These are phyloP conservation scores for Lutjanus argentimaculatus DNA, from an alignment of 2,797 vertebrate genomes.

Conservation along the genomic window DNA sequence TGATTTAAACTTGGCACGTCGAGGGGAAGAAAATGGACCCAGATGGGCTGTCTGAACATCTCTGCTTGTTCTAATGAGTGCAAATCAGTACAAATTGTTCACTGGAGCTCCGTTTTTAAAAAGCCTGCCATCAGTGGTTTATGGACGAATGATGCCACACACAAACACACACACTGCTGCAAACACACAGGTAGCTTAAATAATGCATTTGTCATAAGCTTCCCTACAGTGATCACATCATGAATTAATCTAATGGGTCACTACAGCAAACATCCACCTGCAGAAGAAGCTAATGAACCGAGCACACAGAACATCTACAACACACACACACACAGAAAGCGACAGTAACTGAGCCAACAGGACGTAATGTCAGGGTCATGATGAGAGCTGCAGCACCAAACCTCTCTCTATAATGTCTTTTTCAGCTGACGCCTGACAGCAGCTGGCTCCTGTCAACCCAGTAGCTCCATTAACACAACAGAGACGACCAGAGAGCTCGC, in stretches of 20 bases:
- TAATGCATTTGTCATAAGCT: slow-evolving; percentile 34
- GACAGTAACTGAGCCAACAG: slow-evolving; percentile 10
- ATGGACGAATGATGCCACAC: slow-evolving; percentile 34
- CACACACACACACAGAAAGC: neutral
- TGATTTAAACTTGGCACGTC: slow-evolving; percentile 63
- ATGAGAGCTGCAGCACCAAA: slow-evolving; percentile 24
- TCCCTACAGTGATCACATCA: slow-evolving; percentile 20
- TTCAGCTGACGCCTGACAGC: slow-evolving; percentile 44
- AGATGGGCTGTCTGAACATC: slow-evolving; percentile 44
- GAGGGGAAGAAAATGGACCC: slow-evolving; percentile 44
- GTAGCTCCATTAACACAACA: slow-evolving; percentile 42
- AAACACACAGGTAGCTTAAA: slow-evolving; percentile 23
- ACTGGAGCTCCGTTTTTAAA: slow-evolving; percentile 39
- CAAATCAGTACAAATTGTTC: slow-evolving; percentile 76
- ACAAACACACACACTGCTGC: neutral
- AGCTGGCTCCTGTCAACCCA: slow-evolving; percentile 64
- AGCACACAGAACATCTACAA: slow-evolving; percentile 27
- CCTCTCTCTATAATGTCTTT: slow-evolving; percentile 44
- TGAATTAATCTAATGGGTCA: slow-evolving; percentile 48
- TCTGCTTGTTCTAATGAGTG: slow-evolving; percentile 65
- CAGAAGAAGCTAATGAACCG: slow-evolving; percentile 36
- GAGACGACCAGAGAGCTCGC: slow-evolving; percentile 22
- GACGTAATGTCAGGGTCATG: slow-evolving; percentile 30
- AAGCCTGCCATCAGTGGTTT: slow-evolving; percentile 8
- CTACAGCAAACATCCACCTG: slow-evolving; percentile 18